Evolutionary conservation across 2,113 vertebrate genomes (phyloP), one percentile per base, ranked within the genome.

Genomic region (Cygnus buccinator): DNA sequence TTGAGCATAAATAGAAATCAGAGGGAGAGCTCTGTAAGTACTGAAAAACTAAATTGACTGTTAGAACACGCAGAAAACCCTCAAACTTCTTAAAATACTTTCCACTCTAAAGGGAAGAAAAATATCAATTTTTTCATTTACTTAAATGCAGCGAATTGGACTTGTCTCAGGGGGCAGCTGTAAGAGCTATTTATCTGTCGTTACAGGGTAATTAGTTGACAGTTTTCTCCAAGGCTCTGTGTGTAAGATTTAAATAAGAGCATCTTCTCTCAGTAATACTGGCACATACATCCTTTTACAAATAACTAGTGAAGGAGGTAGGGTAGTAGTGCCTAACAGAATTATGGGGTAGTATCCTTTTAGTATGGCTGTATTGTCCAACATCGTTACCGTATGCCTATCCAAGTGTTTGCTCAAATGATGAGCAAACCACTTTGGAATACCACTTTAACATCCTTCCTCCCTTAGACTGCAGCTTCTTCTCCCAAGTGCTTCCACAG

Each of bases 371-470:
- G 0, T 37, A 16, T 52, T 71, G 17, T 26, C 39, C 73, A 71
- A 19, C 17, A 8, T 25, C 0, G 1, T 70, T 68, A 15, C 41
- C 33, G n/a, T 3, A 0, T 6, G 2, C 3, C 6, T 33, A 13
- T 22, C 1, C 4, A 20, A 19, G 41, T 39, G 52, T 48, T 81
- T 71, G 11, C n/a, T 72, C 25, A 46, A 0, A 22, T 63, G 31
- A 15, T 43, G 21, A 65, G 65, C 39, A 39, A 39, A 39, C 10
- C 39, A 39, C 39, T 39, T 39, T 39, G 29, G 78, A 74, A 5
- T 54, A 18, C 5, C 37, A 2, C 20, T 5, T 50, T 22, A 55
- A 19, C 33, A 10, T 73, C 29, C 11, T 87, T 4, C 4, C 6
- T 84, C 17, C 19, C 33, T 74, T 11, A n/a, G 33, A 43, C 1